Evolutionary conservation across 2,113 vertebrate genomes (phyloP), one percentile per base, ranked within the genome.

Genomic region (Mirza zaza): DNA sequence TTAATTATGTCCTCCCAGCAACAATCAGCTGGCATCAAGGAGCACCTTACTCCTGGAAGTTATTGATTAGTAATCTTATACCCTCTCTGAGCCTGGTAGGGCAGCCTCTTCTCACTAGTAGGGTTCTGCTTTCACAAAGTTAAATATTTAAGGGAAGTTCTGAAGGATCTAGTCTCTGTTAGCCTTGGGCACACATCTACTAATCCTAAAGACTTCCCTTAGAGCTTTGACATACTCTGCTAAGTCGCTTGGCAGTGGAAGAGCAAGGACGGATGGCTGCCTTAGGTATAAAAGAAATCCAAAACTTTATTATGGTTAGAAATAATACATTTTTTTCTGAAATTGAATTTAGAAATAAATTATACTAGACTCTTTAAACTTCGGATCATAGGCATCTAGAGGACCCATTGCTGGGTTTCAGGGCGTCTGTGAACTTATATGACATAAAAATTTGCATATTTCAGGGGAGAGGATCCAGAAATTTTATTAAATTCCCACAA

Each of bases 131-230:
- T 75, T 63, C 61, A 45, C n/a, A n/a, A 17, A 90, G 48, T 67
- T 87, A 71, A 88, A 71, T 84, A 86, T 93, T 93, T 93, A 73
- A 90, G 23, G 45, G 5, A 91, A 59, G 4, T 77, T 79, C 52
- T 90, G 59, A 90, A 89, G 68, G 45, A 42, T 55, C 36, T 70
- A 57, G 9, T 8, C 34, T 87, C 15, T 8, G 1, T 52, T 55
- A 17, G 14, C 34, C 34, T 36, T 70, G 27, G 27, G 12, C 34
- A 81, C 34, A 45, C 39, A 68, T 63, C 75, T 39, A 7, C 76
- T 73, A 32, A 70, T 76, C 27, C 75, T 73, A 21, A 73, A 79
- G 23, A 65, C 2, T 57, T n/a, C 27, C 55, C 50, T 65, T 67
- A 45, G 67, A 92, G 70, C 76, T 94, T n/a, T 39, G 12, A 36